A percentile compares a stretch with the other conserved stretches of the same genome.
These are phyloP conservation scores for Struthio camelus DNA, from an alignment of 2,113 vertebrate species.

Conservation along the genomic window DNA sequence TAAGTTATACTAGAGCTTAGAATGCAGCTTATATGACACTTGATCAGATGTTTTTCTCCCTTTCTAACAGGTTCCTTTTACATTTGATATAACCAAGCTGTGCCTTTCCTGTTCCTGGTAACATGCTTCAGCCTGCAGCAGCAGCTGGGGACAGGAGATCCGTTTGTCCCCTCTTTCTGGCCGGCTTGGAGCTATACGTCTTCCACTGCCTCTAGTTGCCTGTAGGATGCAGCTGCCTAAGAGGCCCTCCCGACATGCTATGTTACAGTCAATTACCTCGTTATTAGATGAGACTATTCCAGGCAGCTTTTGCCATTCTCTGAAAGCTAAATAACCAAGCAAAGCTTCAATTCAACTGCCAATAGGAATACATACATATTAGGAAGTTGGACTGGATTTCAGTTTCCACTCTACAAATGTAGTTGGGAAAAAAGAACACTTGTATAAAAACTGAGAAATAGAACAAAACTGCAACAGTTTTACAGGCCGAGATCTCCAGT, in stretches of 20 bases:
- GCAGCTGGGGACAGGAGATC: neutral
- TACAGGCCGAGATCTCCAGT: neutral
- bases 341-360: neutral
- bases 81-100: neutral
- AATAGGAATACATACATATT: neutral
- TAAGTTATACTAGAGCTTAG: neutral
- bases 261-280: rapidly evolving
- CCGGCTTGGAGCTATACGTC: neutral
- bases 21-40: neutral
- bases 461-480: neutral
- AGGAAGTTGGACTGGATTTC: neutral
- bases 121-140: neutral
- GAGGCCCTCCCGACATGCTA: neutral
- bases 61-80: neutral
- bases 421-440: neutral
- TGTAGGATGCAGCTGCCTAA: neutral
- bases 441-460: neutral
- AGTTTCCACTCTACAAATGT: neutral
- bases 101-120: neutral
- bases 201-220: neutral
- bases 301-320: neutral
- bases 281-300: neutral
- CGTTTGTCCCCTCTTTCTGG: neutral
- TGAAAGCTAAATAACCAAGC: neutral
- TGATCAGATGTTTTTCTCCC: neutral